Conservation (phyloP, 2,113 vertebrate species). For the Sturnus vulgaris region DNA sequence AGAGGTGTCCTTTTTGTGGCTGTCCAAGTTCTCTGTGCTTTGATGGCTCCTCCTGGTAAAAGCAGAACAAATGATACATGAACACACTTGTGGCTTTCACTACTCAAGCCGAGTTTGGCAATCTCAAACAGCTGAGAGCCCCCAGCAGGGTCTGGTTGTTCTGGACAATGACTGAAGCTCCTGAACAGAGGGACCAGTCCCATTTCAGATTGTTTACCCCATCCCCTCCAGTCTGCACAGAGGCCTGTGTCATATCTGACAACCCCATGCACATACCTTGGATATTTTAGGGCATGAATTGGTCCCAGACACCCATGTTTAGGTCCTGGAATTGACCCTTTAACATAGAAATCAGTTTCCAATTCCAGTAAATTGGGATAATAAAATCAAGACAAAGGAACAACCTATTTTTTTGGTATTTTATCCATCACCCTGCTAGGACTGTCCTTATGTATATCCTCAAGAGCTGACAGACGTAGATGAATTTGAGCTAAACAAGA, state of each 20-base stretch:
- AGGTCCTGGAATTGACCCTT: background rate
- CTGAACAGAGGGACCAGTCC: background rate
- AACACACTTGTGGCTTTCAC: background rate
- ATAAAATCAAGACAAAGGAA: background rate
- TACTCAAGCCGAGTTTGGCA: background rate
- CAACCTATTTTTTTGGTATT: background rate
- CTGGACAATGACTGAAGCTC: background rate
- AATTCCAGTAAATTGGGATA: background rate
- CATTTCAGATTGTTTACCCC: background rate
- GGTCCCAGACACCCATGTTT: background rate
- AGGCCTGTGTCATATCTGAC: background rate
- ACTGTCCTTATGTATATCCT: background rate
- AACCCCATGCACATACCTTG: background rate
- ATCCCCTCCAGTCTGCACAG: background rate
- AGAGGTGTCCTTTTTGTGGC: background rate
- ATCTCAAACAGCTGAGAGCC: background rate
- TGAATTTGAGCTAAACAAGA: background rate
- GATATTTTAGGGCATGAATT: background rate
- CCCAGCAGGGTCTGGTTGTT: background rate
- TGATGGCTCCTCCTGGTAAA: conserved; percentile 40
- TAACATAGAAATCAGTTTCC: background rate
- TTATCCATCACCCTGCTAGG: background rate
- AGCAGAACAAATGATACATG: background rate
- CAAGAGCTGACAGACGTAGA: background rate
- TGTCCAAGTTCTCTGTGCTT: conserved; percentile 11